Evolutionary conservation across 2,113 vertebrate species (phyloP), one percentile per base, ranked within the genome.

Genomic region (Haemorhous mexicanus): DNA sequence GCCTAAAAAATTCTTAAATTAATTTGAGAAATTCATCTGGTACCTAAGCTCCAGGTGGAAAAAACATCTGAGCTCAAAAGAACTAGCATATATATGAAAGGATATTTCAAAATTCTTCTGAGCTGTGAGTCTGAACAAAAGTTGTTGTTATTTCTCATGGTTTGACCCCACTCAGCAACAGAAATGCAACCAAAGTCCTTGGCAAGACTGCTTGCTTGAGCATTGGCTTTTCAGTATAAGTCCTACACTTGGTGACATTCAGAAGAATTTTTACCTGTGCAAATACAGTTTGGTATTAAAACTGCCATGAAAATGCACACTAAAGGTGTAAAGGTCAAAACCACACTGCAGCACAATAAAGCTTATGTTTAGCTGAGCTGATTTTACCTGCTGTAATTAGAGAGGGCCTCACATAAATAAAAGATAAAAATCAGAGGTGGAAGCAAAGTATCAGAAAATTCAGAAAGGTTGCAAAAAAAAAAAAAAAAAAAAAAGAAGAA

Each of bases 1-100:
- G 43, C 28, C 50, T 84, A 82, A 50, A 83, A 92, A 90, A 90
- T 91, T 96, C 75, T 56, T 86, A 77, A 93, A 87, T 16, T 76
- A 82, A 85, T 94, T 86, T 95, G 78, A 87, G 64, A 55, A 92
- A 86, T 91, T 89, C 14, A 63, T 75, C 62, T 75, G 27, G 13
- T 93, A 83, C 41, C 78, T 84, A 78, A 52, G 46, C 64, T 93
- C 53, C 39, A 84, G 50, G 53, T 43, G 62, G 83, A 92, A 96
- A 69, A 79, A 50, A 11, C 30, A 64, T 79, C 64, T 84, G 61
- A 91, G 68, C 55, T 87, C 37, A 68, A 58, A 88, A 87, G 68
- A 90, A 35, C 72, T 41, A 84, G 63, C 28, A 33, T 49, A 37
- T 3, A 9, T 39, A 90, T 20, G 43, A 46, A 70, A 93, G 56